Conservation (phyloP, 1,140 invertebrate species). For the Calliopsis andreniformis region DNA sequence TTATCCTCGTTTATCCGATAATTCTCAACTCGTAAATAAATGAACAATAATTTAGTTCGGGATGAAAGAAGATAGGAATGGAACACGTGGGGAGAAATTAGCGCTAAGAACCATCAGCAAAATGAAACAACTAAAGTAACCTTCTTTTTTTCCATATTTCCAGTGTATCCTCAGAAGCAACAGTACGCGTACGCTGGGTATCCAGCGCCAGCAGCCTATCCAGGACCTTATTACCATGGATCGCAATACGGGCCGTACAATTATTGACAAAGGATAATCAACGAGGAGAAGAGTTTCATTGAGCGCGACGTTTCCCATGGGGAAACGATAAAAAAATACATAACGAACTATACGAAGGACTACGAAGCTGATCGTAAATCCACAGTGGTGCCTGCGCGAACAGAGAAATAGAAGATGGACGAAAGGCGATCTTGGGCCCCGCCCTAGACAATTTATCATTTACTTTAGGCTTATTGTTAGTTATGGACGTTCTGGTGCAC, state of each 20-base stretch:
- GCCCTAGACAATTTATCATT: constrained; percentile 44
- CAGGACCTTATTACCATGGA: constrained; percentile 93
- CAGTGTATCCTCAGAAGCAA: constrained; percentile 97
- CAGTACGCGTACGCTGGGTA: constrained; percentile 94
- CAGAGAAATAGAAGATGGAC: background rate
- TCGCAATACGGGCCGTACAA: constrained; percentile 96
- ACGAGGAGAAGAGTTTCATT: constrained; percentile 29
- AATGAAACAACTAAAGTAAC: background rate
- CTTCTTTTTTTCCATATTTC: constrained; percentile 55
- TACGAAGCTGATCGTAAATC: constrained; percentile 30
- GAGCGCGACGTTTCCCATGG: constrained; percentile 24
- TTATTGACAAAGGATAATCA: constrained; percentile 83
- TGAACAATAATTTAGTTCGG: no score
- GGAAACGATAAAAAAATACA: constrained; percentile 26
- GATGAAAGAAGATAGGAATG: no score
- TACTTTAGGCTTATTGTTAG: constrained; percentile 17
- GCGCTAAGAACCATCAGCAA: constrained; percentile 12
- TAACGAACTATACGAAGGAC: constrained; percentile 12
- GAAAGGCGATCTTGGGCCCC: constrained; percentile 20
- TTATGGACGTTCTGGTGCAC: constrained; percentile 40
- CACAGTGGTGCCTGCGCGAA: constrained; percentile 4
- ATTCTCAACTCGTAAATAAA: no score
- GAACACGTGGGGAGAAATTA: no score
- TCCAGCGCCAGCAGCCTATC: constrained; percentile 90
- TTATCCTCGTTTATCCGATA: no score